Conservation (phyloP, 1,140 invertebrate species). For the Calephelis nemesis region DNA sequence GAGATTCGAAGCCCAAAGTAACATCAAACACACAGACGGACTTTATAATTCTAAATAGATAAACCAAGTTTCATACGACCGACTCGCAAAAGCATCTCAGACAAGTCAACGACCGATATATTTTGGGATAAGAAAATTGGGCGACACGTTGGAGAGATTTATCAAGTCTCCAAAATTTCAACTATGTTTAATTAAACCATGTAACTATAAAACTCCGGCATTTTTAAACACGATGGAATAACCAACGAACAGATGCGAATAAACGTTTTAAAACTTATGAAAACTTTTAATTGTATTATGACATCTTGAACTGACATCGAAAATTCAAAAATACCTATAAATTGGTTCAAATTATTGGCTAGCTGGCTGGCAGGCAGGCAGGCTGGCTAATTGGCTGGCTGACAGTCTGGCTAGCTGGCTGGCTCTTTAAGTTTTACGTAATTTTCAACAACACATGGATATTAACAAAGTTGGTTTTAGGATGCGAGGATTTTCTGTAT, state of each 20-base stretch:
- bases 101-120: conserved; percentile 6
- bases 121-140: conserved; percentile 6
- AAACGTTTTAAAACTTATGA: background rate
- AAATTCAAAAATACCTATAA: no score
- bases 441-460: no score
- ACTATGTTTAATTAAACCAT: background rate
- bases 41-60: conserved; percentile 10
- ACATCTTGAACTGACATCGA: no score
- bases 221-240: background rate
- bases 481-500: no score
- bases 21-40: conserved; percentile 3
- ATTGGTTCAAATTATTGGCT: no score
- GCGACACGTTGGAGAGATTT: conserved; percentile 1
- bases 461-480: no score
- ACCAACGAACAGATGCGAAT: background rate
- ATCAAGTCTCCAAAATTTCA: background rate
- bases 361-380: no score
- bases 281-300: no score
- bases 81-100: conserved; percentile 1
- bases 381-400: no score
- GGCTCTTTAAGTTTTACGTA: no score
- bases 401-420: no score
- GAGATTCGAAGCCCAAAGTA: background rate
- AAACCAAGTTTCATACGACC: background rate
- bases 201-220: background rate